A percentile compares a stretch with the other conserved stretches of the same genome.
Conservation (phyloP, 2,888 invertebrate genomes). For the Adineta ricciae region DNA sequence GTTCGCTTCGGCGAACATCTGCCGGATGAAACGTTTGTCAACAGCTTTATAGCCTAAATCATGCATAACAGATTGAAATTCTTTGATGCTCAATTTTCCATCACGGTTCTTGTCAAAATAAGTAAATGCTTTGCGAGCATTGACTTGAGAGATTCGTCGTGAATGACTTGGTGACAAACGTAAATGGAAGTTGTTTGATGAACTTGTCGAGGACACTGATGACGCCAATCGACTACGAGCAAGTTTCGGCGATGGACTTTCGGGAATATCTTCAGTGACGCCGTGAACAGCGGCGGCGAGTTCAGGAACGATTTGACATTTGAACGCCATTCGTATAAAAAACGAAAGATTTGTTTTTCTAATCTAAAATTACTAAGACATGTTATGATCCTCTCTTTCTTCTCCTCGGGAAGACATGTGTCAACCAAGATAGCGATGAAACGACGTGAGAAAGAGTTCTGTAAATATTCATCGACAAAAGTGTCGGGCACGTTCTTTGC, state of each 20-base stretch:
- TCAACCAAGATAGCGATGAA: too few relatives aligned
- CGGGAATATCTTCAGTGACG: not conserved
- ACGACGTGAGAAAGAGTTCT: too few relatives aligned
- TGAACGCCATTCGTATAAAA: not conserved
- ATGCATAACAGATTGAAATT: conserved; percentile 13
- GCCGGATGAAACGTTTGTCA: not conserved
- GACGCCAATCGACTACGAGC: not conserved
- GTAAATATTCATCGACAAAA: too few relatives aligned
- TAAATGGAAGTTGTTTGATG: not conserved
- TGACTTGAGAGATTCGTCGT: not conserved
- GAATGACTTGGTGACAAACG: not conserved
- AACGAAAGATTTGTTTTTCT: not conserved
- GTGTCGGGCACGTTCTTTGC: too few relatives aligned
- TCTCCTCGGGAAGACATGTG: too few relatives aligned
- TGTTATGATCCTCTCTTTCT: too few relatives aligned
- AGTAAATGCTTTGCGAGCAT: not conserved
- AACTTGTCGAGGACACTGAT: not conserved
- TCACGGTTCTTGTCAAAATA: conserved; percentile 2
- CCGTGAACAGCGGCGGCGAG: not conserved
- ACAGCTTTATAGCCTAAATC: not conserved
- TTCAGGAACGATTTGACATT: not conserved
- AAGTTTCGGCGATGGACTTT: not conserved
- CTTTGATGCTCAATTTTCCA: conserved; percentile 10
- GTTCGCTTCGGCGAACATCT: not conserved
- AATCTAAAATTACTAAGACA: too few relatives aligned